Conservation (phyloP, 2,113 vertebrate species). For the Setophaga kirtlandii region DNA sequence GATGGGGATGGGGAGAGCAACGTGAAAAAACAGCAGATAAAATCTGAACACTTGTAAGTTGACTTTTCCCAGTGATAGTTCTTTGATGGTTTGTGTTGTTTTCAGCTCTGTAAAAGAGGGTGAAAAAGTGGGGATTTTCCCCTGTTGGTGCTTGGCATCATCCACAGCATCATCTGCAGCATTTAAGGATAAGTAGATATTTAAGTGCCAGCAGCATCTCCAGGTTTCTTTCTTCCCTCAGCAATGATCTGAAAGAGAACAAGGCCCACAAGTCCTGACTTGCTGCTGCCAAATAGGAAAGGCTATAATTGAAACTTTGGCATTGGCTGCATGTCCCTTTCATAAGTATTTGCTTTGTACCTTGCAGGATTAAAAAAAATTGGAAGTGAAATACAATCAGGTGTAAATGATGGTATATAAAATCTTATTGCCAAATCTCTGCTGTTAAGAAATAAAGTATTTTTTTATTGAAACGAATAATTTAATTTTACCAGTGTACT, state of each 20-base stretch:
- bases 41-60: neutral
- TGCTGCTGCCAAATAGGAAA: slow-evolving; percentile 10
- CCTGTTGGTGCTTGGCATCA: neutral
- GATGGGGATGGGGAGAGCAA: neutral
- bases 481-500: neutral
- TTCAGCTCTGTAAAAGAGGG: neutral
- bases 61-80: neutral
- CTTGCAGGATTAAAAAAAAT: neutral
- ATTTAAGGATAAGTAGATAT: neutral
- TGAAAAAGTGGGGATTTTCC: neutral
- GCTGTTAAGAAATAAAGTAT: slow-evolving; percentile 24
- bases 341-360: slow-evolving; percentile 5
- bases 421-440: slow-evolving; percentile 31
- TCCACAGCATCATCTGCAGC: neutral
- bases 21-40: accelerated
- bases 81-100: neutral
- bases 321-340: neutral
- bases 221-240: neutral
- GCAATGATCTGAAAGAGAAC: neutral
- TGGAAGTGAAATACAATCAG: neutral
- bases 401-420: neutral
- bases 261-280: neutral
- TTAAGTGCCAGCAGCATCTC: neutral
- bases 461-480: neutral
- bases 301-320: neutral